Percentiles rank a stretch among this genome's conserved stretches.
Evolutionary conservation across 2,113 vertebrate species (phyloP).

Genomic region (Acinonyx jubatus): DNA sequence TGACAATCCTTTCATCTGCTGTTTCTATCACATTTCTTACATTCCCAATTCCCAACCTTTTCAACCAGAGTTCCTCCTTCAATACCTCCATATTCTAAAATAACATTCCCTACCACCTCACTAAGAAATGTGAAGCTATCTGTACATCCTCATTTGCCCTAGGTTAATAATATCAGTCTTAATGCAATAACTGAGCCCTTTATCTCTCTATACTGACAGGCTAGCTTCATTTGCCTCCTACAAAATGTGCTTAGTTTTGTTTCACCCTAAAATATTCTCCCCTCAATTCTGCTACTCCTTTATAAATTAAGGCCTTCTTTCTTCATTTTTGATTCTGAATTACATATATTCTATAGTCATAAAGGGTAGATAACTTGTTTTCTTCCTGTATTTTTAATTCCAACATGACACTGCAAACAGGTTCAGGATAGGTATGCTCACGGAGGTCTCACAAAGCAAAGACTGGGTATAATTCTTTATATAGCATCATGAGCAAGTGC

Average conservation of each 20-base stretch:
- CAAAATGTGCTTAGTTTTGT: not conserved
- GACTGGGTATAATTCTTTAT: not conserved
- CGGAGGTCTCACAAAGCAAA: not conserved
- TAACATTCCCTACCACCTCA: not conserved
- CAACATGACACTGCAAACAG: not conserved
- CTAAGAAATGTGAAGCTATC: not conserved
- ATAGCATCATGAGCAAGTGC: not conserved
- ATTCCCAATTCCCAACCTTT: not conserved
- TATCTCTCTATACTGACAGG: not conserved
- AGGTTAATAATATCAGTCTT: not conserved
- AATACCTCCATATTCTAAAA: not conserved
- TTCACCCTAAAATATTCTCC: not conserved
- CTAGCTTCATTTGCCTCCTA: not conserved
- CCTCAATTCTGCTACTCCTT: not conserved
- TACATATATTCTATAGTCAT: not conserved
- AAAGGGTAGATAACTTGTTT: not conserved
- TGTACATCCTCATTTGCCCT: not conserved
- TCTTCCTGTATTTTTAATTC: not conserved
- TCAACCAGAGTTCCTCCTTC: not conserved
- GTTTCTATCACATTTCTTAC: not conserved
- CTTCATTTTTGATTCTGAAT: conserved; percentile 15
- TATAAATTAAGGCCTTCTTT: not conserved
- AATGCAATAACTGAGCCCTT: not conserved
- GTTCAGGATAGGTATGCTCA: not conserved
- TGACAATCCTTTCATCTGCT: not conserved